These are phyloP conservation scores for Crepidodera aurea DNA, from an alignment of 2,888 invertebrate genomes.

Conservation along the genomic window DNA sequence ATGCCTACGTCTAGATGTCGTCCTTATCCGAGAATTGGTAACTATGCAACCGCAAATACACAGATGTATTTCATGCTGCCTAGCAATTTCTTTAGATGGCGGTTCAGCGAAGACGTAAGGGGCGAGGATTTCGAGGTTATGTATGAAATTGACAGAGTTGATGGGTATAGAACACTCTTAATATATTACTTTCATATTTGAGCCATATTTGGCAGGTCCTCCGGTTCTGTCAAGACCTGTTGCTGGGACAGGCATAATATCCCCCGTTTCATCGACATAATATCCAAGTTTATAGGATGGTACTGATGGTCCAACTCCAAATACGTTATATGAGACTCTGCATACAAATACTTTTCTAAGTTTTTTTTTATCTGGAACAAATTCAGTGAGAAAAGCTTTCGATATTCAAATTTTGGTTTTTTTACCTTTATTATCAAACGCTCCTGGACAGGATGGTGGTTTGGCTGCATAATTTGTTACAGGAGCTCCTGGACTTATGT, in stretches of 20 bases:
- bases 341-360: constrained; percentile 50
- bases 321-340: constrained; percentile 46
- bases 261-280: constrained; percentile 45
- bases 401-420: neutral
- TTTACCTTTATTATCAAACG: constrained; percentile 11
- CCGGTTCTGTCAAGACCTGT: constrained; percentile 45
- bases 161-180: no score
- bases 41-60: no score
- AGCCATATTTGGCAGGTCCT: constrained; percentile 49
- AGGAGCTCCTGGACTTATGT: neutral
- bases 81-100: no score
- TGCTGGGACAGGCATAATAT: constrained; percentile 48
- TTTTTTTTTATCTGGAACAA: neutral
- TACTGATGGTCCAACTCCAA: constrained; percentile 51
- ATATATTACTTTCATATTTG: constrained; percentile 10
- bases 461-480: neutral
- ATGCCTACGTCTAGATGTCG: no score
- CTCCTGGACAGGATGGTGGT: constrained; percentile 20
- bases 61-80: no score
- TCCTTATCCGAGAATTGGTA: no score
- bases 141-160: no score
- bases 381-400: neutral
- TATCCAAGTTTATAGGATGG: constrained; percentile 58
- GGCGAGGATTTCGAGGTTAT: no score
- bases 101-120: no score